A percentile compares a stretch with the other conserved stretches of the same genome.
These are phyloP conservation scores for Oreortyx pictus DNA, from an alignment of 2,797 vertebrate species.

Conservation along the genomic window DNA sequence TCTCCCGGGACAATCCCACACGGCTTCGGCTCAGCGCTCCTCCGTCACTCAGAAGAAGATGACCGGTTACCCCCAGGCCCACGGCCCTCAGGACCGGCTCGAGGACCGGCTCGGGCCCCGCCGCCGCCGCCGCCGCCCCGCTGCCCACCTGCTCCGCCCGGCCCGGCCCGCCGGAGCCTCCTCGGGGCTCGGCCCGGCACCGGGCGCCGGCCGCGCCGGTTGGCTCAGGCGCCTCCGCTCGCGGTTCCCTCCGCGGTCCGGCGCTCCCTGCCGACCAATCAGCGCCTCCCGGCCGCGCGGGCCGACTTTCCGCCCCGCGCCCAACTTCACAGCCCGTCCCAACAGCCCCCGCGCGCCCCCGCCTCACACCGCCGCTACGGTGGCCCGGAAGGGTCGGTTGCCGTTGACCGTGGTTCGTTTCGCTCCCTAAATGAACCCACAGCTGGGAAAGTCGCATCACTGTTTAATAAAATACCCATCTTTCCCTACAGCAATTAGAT, in stretches of 20 bases:
- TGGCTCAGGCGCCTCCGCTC: background rate
- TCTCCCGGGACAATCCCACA: background rate
- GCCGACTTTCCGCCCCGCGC: background rate
- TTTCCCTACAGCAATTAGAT: background rate
- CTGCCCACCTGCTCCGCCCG: background rate
- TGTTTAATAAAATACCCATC: background rate
- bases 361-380: background rate
- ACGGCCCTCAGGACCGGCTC: background rate
- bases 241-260: background rate
- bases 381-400: background rate
- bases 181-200: background rate
- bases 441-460: background rate
- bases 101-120: too few relatives aligned
- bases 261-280: background rate
- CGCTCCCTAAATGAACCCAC: background rate
- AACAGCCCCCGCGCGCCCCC: background rate
- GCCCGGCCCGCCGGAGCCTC: background rate
- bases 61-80: too few relatives aligned
- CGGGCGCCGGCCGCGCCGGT: background rate
- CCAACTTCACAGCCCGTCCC: background rate
- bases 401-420: background rate
- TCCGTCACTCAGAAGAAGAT: too few relatives aligned
- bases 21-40: background rate
- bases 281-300: background rate
- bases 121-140: background rate